Evolutionary conservation across 2,797 vertebrate genomes (phyloP), one percentile per base, ranked within the genome.

Genomic region (Acanthurus tractus): DNA sequence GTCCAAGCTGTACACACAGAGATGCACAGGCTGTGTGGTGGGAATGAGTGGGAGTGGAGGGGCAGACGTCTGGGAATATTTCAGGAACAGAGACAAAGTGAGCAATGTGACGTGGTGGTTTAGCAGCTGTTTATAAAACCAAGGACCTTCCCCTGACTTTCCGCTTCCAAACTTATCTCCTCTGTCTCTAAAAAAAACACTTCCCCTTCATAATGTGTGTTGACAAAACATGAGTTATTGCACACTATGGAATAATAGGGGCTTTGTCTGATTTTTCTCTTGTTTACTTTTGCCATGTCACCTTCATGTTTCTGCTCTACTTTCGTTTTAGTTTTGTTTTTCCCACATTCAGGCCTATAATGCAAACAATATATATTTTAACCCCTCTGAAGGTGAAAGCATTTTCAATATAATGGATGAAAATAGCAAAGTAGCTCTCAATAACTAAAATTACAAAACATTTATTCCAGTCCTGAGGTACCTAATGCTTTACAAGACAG

Each of bases 111-210:
- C 18, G 63, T 69, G 76, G 58, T 62, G 23, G 1, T 36, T 36
- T 18, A 18, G 69, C 8, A 36, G 61, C 73, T 82, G 55, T 75
- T 88, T 79, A 78, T 72, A 68, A 80, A 77, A 64, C 56, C 85
- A 58, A 25, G 69, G 82, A 81, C 84, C 76, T 81, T 81, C 68
- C 8, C 70, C 72, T 74, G 78, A 81, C 72, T 81, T 66, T 78
- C 69, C 15, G 46, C 71, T 67, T 59, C 61, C 62, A 62, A 73
- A 79, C 54, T 45, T 71, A 72, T 84, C 74, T 18, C 18, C 53
- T 73, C 23, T 4, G 42, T 42, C 40, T 73, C 13, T 9, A 48
- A 52, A 53, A 52, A 50, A 53, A 2, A 56, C 25, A 56, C 79
- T 73, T 89, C 65, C 59, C 59, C 22, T 57, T 12, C 17, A 49